These are phyloP conservation scores for Sceloporus undulatus DNA, from an alignment of 2,113 vertebrate genomes.

Conservation along the genomic window DNA sequence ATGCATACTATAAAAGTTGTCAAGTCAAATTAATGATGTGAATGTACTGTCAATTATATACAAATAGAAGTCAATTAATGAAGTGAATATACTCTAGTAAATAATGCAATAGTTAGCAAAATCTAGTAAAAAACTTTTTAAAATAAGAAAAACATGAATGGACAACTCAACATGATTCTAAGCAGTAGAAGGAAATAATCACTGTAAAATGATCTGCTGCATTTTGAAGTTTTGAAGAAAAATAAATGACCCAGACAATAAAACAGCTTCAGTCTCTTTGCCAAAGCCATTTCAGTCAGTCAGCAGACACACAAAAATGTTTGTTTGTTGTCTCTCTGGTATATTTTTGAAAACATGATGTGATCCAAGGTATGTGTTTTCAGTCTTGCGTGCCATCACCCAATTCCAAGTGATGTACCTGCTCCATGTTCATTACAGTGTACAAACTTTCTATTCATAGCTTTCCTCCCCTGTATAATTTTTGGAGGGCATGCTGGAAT, in stretches of 20 bases:
- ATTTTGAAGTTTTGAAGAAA: constrained; percentile 57
- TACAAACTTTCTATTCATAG: constrained; percentile 89
- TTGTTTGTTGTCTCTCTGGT: constrained; percentile 82
- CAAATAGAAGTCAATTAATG: not conserved
- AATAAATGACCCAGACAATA: constrained; percentile 73
- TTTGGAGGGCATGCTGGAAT: constrained; percentile 77
- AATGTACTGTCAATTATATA: not conserved
- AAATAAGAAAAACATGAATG: not conserved
- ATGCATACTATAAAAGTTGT: not conserved
- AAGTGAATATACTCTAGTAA: not conserved
- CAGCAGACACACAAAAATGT: constrained; percentile 71
- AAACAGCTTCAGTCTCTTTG: constrained; percentile 75
- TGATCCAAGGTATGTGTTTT: constrained; percentile 83
- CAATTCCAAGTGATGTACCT: constrained; percentile 80
- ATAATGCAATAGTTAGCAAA: not conserved
- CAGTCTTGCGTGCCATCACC: constrained; percentile 71
- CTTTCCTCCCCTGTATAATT: constrained; percentile 73
- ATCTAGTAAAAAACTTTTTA: not conserved
- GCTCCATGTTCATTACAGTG: constrained; percentile 83
- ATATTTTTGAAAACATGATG: constrained; percentile 79
- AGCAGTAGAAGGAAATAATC: not conserved
- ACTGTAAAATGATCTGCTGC: not conserved
- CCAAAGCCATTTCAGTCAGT: constrained; percentile 70
- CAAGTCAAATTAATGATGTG: not conserved
- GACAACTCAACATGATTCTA: constrained; percentile 20